phyloP scores from a whole-genome alignment of 2,113 vertebrate species.

The Clupea harengus region DNA sequence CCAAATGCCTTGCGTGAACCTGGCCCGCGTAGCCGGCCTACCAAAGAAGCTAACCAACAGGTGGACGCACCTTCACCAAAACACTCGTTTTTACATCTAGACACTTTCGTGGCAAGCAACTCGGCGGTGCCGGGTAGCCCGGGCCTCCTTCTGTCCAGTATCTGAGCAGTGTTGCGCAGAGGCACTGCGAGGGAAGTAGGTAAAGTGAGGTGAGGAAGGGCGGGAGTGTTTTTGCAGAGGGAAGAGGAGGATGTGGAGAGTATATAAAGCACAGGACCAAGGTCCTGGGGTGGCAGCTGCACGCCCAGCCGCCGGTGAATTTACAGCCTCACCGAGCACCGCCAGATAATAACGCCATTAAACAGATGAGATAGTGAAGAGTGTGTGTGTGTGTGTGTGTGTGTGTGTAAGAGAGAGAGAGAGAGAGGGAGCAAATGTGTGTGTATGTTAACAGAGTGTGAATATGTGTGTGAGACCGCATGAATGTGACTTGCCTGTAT shows the following conservation, averaged over 20 bases:
- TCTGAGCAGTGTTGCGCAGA: background rate
- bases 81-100: background rate
- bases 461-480: background rate
- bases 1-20: too few species aligned
- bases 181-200: too few species aligned
- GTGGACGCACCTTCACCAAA: background rate
- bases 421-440: background rate
- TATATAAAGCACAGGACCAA: too few species aligned
- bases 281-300: background rate
- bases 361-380: background rate
- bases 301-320: background rate
- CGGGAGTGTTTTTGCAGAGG: too few species aligned
- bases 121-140: background rate
- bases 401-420: background rate
- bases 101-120: background rate
- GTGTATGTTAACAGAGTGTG: background rate
- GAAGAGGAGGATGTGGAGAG: too few species aligned
- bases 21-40: too few species aligned
- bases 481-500: background rate
- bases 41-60: background rate
- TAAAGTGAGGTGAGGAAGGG: too few species aligned
- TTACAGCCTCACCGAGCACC: background rate
- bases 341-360: background rate
- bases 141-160: background rate
- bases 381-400: background rate